Evolutionary conservation across 2,888 invertebrate species (phyloP).

Genomic region (Drosophila picticornis): DNA sequence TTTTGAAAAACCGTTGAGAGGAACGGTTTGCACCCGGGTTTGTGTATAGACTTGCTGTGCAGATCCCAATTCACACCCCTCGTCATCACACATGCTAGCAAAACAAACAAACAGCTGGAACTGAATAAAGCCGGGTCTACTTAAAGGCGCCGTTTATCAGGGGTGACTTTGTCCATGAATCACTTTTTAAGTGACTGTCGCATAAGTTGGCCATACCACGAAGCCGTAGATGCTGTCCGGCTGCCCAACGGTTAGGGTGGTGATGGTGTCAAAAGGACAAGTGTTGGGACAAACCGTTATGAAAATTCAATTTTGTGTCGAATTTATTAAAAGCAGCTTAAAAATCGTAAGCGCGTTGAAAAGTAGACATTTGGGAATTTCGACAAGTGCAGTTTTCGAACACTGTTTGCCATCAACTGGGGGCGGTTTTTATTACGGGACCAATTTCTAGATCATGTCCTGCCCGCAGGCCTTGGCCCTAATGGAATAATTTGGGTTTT

Average conservation of each 20-base stretch:
- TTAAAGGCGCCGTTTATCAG: conserved; percentile 20
- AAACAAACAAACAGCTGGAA: conserved; percentile 50
- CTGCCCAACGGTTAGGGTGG: conserved; percentile 19
- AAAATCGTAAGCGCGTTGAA: conserved; percentile 75
- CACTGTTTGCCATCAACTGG: conserved; percentile 14
- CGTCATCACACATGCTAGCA: conserved; percentile 6
- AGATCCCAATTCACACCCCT: neutral
- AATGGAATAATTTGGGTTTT: conserved; percentile 73
- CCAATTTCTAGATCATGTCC: conserved; percentile 53
- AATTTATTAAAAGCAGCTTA: conserved; percentile 84
- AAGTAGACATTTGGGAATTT: conserved; percentile 84
- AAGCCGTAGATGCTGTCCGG: conserved; percentile 18
- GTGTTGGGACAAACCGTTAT: conserved; percentile 77
- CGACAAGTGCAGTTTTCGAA: conserved; percentile 67
- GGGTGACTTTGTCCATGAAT: conserved; percentile 79
- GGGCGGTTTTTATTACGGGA: conserved; percentile 42
- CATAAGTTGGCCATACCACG: conserved; percentile 37
- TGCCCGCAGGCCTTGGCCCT: conserved; percentile 67
- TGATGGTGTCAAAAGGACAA: conserved; percentile 76
- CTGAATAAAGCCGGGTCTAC: conserved; percentile 15
- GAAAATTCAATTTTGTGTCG: conserved; percentile 85
- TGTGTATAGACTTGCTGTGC: neutral
- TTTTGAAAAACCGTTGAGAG: neutral
- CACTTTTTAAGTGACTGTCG: conserved; percentile 83
- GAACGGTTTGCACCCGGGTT: neutral